A percentile compares a stretch with the other conserved stretches of the same genome.
Evolutionary conservation across 2,113 vertebrate species (phyloP).

Genomic region (Catharus minimus): DNA sequence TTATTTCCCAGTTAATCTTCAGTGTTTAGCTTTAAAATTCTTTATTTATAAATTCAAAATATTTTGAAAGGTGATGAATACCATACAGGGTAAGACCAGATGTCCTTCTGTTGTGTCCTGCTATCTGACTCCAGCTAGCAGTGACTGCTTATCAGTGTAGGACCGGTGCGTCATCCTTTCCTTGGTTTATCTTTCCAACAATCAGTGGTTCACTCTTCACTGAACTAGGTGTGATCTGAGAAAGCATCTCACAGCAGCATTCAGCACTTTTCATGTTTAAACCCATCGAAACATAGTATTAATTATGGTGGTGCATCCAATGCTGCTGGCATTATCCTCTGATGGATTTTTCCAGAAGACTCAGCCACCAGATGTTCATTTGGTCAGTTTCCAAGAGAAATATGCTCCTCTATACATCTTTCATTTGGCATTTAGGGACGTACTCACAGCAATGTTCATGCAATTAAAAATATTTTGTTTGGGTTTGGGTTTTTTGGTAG

Average conservation of each 20-base stretch:
- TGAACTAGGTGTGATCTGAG: conserved; percentile 35
- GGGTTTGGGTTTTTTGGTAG: not conserved
- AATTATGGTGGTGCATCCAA: conserved; percentile 38
- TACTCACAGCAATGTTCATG: not conserved
- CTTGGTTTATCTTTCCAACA: conserved; percentile 22
- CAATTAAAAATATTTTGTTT: conserved; percentile 12
- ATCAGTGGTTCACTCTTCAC: conserved; percentile 34
- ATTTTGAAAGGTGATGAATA: not conserved
- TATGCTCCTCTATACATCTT: conserved; percentile 20
- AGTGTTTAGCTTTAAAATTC: not conserved
- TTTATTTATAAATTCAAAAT: not conserved
- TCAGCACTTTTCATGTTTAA: conserved; percentile 49
- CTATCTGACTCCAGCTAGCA: not conserved
- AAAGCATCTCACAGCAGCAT: not conserved
- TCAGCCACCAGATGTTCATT: conserved; percentile 61
- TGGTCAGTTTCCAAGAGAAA: conserved; percentile 55
- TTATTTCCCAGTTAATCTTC: not conserved
- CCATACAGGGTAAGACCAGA: not conserved
- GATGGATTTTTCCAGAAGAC: conserved; percentile 49
- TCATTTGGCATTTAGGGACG: not conserved
- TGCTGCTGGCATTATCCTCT: conserved; percentile 32
- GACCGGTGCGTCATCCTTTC: conserved; percentile 11
- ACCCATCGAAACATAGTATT: conserved; percentile 19
- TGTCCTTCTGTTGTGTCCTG: not conserved
- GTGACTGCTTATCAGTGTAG: not conserved